Base-by-base conservation (phyloP, 2,888 invertebrate genomes). In the Lymantria dispar region DNA sequence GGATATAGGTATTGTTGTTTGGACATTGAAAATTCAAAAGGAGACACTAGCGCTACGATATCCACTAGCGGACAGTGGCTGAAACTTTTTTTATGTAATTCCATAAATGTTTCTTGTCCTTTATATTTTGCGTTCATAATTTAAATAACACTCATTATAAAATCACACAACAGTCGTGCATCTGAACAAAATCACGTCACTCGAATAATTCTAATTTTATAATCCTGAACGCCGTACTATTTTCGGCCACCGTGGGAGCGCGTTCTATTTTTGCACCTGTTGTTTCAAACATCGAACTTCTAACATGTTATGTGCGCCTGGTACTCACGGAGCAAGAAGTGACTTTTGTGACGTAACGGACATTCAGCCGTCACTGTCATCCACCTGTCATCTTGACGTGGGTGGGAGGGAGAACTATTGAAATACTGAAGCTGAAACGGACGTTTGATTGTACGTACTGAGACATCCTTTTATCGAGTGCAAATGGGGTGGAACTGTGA, bases 291-390 rank as follows among this genome's bases (percentile, higher is more conserved):
- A 47, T 33, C 52, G 58, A 76, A 62, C 80, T 81, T 78, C 65
- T 71, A 47, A 37, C 30, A 40, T 36, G 33, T 78, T 76, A 72
- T 91, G 82, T 9, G 75, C 63, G 67, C 91, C 91, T 91, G 73
- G 88, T 91, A 88, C 77, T 64, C 70, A 70, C 73, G 78, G 79
- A 76, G 74, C 74, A 70, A 61, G 65, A 74, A 78, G 73, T 83
- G 87, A 84, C 80, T 80, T 74, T 81, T 78, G 85, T 91, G 91
- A 91, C 91, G 90, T 87, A 89, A 84, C 70, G 71, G 89, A 89
- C 81, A 76, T 76, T 76, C 69, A 33, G 68, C 78, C 81, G 85
- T 86, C 87, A 87, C 71, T 83, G 81, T 80, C 83, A 80, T 50
- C 43, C 52, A 48, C 30, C 30, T 69, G 66, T 70, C 80, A 79